Evolutionary conservation across 2,888 invertebrate genomes (phyloP), one percentile per base, ranked within the genome.

Genomic region (Bellardia bayeri): DNA sequence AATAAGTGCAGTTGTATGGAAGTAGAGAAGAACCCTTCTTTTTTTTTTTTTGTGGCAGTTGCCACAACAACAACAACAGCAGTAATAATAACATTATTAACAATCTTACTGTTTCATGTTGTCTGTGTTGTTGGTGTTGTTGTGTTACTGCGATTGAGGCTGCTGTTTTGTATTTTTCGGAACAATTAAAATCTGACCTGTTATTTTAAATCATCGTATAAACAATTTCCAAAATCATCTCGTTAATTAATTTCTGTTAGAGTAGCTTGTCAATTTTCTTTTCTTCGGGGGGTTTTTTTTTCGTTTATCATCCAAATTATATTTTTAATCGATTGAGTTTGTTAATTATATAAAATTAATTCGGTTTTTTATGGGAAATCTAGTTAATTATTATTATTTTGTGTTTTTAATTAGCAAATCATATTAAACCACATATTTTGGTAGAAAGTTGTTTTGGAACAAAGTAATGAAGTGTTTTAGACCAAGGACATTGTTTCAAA

Each of bases 211-310:
- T 75, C 56, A 66, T 80, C 74, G 45, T 64, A 69, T 68, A 75
- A 79, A 74, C 66, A 85, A 85, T 86, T 82, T 78, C 51, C 49
- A n/a, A 83, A 83, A 80, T 69, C 72, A 87, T 89, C 89, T 88
- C 85, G 86, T 89, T 90, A 90, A 90, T 90, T 89, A 88, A 89
- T 89, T 89, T 89, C 89, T 81, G 88, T 89, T 87, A 80, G 75
- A 74, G 82, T 8, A 63, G 80, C 80, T 45, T 75, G 80, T 85
- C 86, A 85, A 63, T 69, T 69, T 69, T 72, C 16, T 42, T 58
- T 68, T 68, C 13, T 69, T n/a, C 3, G 14, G 23, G 9, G 49
- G 58, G 4, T 40, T 11, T 51, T 54, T 13, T 85, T 75, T 5
- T 72, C 64, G 81, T 71, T 74, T n/a, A 23, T n/a, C 76, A 54